These are phyloP conservation scores for Drosophila malerkotliana DNA, from an alignment of 1,140 invertebrate genomes.

Conservation along the genomic window DNA sequence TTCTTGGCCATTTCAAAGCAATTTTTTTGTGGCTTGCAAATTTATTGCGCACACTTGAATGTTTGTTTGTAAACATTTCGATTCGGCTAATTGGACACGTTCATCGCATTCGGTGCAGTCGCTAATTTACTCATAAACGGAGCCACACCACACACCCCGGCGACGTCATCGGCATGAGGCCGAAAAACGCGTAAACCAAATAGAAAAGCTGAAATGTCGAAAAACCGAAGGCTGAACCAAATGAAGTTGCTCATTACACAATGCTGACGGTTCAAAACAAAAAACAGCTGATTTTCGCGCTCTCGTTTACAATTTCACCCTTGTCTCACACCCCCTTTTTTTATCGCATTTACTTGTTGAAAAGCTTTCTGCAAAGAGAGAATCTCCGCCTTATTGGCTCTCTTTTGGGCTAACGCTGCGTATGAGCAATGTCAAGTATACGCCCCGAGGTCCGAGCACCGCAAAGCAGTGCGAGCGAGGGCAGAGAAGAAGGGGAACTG, in stretches of 20 bases:
- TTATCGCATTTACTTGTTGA: conserved; percentile 41
- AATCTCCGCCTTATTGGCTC: not conserved
- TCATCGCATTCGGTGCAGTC: conserved; percentile 38
- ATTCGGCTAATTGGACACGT: conserved; percentile 58
- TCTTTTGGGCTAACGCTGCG: conserved; percentile 6
- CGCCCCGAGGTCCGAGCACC: conserved; percentile 24
- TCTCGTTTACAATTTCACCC: not conserved
- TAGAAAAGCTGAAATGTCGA: not conserved
- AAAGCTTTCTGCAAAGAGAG: conserved; percentile 20
- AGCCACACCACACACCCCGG: conserved; percentile 26
- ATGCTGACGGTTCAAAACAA: conserved; percentile 59
- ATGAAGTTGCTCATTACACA: conserved; percentile 54
- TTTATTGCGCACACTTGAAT: conserved; percentile 54
- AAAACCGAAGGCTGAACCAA: not conserved
- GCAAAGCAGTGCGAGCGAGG: conserved; percentile 6
- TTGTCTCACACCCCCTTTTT: not conserved
- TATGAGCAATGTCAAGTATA: conserved; percentile 64
- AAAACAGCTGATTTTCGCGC: conserved; percentile 68
- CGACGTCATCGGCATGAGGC: conserved; percentile 25
- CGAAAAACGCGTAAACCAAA: conserved; percentile 10
- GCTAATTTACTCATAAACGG: conserved; percentile 40
- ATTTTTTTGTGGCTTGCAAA: conserved; percentile 42
- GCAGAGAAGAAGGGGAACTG: conserved; percentile 19
- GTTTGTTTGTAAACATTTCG: conserved; percentile 67
- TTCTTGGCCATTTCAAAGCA: conserved; percentile 47